A percentile compares a stretch with the other conserved stretches of the same genome.
phyloP scores from a whole-genome alignment of 2,113 vertebrate genomes.

The Perca flavescens region DNA sequence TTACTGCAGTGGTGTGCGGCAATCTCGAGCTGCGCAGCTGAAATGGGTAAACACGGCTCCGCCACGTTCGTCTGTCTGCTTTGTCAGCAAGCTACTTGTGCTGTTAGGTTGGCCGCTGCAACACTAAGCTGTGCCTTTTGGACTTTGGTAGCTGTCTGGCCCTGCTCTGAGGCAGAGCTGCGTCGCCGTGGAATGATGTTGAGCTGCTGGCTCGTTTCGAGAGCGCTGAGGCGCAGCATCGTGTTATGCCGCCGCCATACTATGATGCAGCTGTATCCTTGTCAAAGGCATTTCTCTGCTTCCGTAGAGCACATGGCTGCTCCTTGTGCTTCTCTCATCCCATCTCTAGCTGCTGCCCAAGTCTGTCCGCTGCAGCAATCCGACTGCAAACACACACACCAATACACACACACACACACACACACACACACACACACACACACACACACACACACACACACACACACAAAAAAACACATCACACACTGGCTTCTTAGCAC shows the following conservation, averaged over 20 bases:
- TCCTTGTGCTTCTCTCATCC: conserved; percentile 67
- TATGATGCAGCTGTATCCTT: conserved; percentile 64
- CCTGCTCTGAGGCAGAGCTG: conserved; percentile 26
- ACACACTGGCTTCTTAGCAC: conserved; percentile 4
- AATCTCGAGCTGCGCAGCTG: conserved; percentile 78
- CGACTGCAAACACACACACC: conserved; percentile 13
- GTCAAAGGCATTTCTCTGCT: conserved; percentile 65
- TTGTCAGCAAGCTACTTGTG: conserved; percentile 65
- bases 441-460: too few species aligned
- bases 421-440: neutral
- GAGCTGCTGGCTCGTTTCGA: conserved; percentile 30
- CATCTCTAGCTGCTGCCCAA: conserved; percentile 65
- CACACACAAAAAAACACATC: neutral
- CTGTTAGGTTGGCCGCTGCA: conserved; percentile 47
- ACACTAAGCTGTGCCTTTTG: conserved; percentile 32
- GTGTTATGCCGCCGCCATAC: conserved; percentile 41
- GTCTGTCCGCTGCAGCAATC: conserved; percentile 53
- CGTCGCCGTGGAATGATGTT: conserved; percentile 37
- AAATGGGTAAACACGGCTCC: conserved; percentile 79
- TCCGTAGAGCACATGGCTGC: conserved; percentile 72
- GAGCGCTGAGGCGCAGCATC: conserved; percentile 43
- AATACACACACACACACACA: conserved; percentile 21
- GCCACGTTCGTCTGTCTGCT: conserved; percentile 67
- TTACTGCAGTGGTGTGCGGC: conserved; percentile 84
- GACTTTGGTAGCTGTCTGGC: conserved; percentile 29